Conservation (phyloP, 2,888 invertebrate genomes). For the Acleris cristana region DNA sequence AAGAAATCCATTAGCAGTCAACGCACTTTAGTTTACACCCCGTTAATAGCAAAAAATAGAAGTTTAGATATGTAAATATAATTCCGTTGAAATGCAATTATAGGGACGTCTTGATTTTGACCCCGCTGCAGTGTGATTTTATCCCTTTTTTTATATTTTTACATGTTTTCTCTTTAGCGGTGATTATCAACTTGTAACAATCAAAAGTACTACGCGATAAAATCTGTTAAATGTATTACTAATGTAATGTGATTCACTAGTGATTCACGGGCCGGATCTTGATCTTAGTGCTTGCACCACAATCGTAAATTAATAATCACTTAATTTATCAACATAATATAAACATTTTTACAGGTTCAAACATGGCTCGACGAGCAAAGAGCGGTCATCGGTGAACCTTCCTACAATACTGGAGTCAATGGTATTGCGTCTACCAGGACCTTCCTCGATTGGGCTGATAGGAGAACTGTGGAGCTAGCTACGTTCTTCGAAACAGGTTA, state of each 20-base stretch:
- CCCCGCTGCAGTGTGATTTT: no score
- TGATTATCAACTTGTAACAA: no score
- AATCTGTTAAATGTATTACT: no score
- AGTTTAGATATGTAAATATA: no score
- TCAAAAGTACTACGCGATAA: no score
- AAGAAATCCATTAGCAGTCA: constrained; percentile 26
- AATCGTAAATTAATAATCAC: not conserved
- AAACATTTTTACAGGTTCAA: constrained; percentile 54
- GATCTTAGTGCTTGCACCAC: not conserved
- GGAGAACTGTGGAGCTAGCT: constrained; percentile 57
- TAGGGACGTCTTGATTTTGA: no score
- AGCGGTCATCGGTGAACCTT: constrained; percentile 49
- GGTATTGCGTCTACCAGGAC: constrained; percentile 53
- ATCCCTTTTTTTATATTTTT: no score
- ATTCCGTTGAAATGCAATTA: no score
- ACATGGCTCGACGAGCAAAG: constrained; percentile 59
- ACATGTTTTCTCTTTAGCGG: no score
- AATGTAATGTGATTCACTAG: constrained; percentile 6
- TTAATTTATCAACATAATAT: not conserved
- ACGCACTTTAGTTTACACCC: not conserved
- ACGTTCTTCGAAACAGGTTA: constrained; percentile 66
- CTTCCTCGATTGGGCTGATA: constrained; percentile 60
- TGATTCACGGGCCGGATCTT: constrained; percentile 9
- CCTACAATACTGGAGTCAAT: constrained; percentile 52
- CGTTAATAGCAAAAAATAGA: no score